These are phyloP conservation scores for Polylopha cassiicola DNA, from an alignment of 2,888 invertebrate genomes.

Conservation along the genomic window DNA sequence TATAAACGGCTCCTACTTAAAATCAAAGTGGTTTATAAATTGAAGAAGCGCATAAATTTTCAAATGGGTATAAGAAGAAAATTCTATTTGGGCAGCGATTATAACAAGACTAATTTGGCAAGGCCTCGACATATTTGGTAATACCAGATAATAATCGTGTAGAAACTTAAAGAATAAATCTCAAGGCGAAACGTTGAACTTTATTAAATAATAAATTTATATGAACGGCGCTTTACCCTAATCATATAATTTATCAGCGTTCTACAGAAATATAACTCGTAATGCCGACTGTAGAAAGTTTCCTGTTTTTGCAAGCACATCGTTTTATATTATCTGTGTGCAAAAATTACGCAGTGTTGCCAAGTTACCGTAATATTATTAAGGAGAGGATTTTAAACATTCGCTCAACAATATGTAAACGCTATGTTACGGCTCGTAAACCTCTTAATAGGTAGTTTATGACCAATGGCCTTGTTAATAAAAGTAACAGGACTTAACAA, in stretches of 20 bases:
- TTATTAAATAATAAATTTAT: slow-evolving; percentile 22
- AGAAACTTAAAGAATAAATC: slow-evolving; percentile 29
- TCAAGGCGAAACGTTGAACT: slow-evolving; percentile 42
- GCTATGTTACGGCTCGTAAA: slow-evolving; percentile 10
- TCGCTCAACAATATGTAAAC: no score
- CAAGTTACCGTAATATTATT: no score
- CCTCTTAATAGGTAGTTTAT: neutral
- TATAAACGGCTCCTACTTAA: no score
- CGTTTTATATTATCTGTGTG: no score
- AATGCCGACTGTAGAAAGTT: no score
- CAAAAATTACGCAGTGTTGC: no score
- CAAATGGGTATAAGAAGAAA: slow-evolving; percentile 15
- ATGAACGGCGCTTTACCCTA: slow-evolving; percentile 9
- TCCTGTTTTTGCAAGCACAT: no score
- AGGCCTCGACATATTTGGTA: slow-evolving; percentile 33
- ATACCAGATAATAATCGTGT: slow-evolving; percentile 29
- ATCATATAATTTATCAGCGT: slow-evolving; percentile 12
- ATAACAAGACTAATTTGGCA: slow-evolving; percentile 35
- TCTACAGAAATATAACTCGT: slow-evolving; percentile 5
- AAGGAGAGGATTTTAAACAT: no score
- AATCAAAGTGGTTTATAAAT: no score
- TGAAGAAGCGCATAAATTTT: slow-evolving; percentile 1
- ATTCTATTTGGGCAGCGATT: slow-evolving; percentile 19
- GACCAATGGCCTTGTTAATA: slow-evolving; percentile 8
- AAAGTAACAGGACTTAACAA: slow-evolving; percentile 10